Base-by-base conservation (phyloP, 1,140 invertebrate genomes). In the Diorhabda sublineata region DNA sequence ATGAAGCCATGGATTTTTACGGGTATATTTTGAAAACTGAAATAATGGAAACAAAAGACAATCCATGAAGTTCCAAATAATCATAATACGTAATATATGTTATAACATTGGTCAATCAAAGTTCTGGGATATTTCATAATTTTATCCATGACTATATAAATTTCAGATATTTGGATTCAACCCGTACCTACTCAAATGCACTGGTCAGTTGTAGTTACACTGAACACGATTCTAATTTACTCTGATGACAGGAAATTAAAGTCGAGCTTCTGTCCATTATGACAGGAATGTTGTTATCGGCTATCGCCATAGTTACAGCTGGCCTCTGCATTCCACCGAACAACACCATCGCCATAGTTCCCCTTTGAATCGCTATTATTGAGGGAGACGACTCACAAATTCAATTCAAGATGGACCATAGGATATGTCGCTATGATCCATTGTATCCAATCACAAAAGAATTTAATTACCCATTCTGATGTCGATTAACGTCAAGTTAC, bases 211-310 rank as follows among this genome's bases (percentile, higher is more conserved):
- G 47, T 71, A 73, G 64, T 74, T 69, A 69, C 69, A 60, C 45
- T 61, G 71, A 68, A 73, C 70, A 68, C 67, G 59, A 58, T 68
- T 71, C 74, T 74, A 76, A 76, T 76, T 76, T 76, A 76, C 64
- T 71, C 70, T 76, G 74, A 76, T 75, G 74, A 76, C 75, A 73
- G 75, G 75, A 76, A 76, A 76, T 76, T 75, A 76, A 76, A 76
- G 73, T 73, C 71, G 64, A 73, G 71, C 73, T 73, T 70, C 71
- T 75, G 73, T 75, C 73, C 75, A 75, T 74, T 75, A 74, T 73
- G 69, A 60, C 64, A 69, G 71, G 71, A 70, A 76, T 73, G 71
- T 73, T 72, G 71, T 73, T 73, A 73, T 75, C 74, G 72, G 61
- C 68, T 70, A 75, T 73, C 74, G 65, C 72, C 72, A 73, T 72